Conservation (phyloP, 2,888 invertebrate genomes). For the Patella ulyssiponensis region DNA sequence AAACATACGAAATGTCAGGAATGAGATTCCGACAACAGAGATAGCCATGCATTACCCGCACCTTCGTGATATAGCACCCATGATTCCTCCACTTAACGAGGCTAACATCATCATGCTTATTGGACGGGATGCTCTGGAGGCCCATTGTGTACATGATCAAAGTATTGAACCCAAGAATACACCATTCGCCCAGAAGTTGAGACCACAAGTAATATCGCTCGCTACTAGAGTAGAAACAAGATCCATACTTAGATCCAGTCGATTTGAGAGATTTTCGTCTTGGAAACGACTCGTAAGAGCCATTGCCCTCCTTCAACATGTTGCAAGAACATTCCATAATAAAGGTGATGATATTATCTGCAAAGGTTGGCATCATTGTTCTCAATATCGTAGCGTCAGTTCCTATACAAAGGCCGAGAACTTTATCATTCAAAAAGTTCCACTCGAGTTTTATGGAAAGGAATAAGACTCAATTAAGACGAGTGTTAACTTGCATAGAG, state of each 20-base stretch:
- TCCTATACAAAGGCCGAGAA: neutral
- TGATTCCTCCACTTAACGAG: slow-evolving; percentile 27
- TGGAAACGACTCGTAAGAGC: neutral
- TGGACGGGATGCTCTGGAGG: slow-evolving; percentile 30
- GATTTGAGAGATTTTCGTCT: slow-evolving; percentile 4
- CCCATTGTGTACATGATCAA: slow-evolving; percentile 25
- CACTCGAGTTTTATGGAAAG: neutral
- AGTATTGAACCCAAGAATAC: slow-evolving; percentile 17
- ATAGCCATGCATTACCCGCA: slow-evolving; percentile 29
- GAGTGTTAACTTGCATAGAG: neutral
- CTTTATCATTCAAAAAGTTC: neutral
- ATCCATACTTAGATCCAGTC: neutral
- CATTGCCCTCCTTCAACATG: neutral
- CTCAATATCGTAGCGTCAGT: neutral
- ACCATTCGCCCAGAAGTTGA: too few relatives aligned
- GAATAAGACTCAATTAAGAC: neutral
- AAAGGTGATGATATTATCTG: neutral
- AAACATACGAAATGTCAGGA: slow-evolving; percentile 32
- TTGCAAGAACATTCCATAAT: neutral
- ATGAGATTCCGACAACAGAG: slow-evolving; percentile 37
- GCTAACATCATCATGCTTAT: slow-evolving; percentile 28
- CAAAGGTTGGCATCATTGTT: neutral
- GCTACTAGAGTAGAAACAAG: neutral
- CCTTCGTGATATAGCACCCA: slow-evolving; percentile 24
- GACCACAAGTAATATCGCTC: neutral